Evolutionary conservation across 2,888 invertebrate species (phyloP).

Genomic region (Lithophane leautieri): DNA sequence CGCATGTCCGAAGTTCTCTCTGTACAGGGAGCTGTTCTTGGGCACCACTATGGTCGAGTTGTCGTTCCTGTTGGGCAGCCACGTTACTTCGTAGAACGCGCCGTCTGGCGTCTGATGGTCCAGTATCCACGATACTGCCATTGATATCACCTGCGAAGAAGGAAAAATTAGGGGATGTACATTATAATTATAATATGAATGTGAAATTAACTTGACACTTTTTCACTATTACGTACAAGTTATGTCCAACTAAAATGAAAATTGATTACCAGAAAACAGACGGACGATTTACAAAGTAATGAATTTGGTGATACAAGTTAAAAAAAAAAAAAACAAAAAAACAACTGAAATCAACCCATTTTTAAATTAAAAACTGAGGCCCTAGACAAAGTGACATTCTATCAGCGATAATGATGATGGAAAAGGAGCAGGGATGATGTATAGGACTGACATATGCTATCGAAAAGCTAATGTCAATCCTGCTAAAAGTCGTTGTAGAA

Average conservation of each 20-base stretch:
- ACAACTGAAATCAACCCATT: background rate
- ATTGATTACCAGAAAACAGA: no score
- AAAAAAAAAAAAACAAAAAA: background rate
- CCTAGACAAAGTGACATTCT: no score
- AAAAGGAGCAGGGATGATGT: no score
- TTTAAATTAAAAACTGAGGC: background rate
- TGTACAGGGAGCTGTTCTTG: conserved; percentile 85
- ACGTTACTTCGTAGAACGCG: conserved; percentile 96
- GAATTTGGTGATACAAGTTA: background rate
- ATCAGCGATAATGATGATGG: no score
- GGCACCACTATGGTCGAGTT: conserved; percentile 92
- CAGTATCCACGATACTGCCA: conserved; percentile 96
- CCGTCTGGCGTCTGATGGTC: conserved; percentile 96
- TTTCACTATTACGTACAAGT: no score
- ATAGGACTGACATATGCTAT: no score
- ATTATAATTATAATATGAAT: no score
- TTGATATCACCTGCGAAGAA: conserved; percentile 92
- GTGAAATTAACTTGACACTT: no score
- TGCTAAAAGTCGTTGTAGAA: no score
- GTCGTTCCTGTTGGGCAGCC: conserved; percentile 97
- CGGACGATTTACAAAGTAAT: background rate
- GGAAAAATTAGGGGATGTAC: background rate
- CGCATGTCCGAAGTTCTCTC: conserved; percentile 91
- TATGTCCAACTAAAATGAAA: no score
- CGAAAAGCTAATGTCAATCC: no score